Percentiles rank a stretch among this genome's conserved stretches.
Conservation (phyloP, 2,113 vertebrate genomes). For the Leptosomus discolor region DNA sequence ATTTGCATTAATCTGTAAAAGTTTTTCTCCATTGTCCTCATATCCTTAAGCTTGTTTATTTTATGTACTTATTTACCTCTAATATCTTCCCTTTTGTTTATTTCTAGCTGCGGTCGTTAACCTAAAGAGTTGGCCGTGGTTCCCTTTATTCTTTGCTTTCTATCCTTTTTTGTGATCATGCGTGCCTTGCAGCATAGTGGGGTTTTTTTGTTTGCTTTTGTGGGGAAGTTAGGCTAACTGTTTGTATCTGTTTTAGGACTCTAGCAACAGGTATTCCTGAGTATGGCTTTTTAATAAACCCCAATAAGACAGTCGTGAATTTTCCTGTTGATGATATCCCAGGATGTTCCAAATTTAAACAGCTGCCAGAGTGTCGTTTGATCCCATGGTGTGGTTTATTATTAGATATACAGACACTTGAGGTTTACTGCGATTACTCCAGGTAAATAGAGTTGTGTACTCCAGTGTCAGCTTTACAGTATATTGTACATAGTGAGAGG, state of each 20-base stretch:
- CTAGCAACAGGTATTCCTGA: constrained; percentile 82
- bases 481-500: not conserved
- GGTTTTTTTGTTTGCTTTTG: not conserved
- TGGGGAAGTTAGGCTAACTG: not conserved
- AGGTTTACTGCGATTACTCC: constrained; percentile 86
- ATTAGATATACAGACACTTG: constrained; percentile 81
- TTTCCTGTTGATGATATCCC: constrained; percentile 72
- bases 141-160: not conserved
- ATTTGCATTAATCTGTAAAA: not conserved
- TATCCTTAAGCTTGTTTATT: not conserved
- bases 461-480: not conserved
- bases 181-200: not conserved
- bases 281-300: constrained; percentile 87
- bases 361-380: constrained; percentile 75
- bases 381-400: constrained; percentile 93
- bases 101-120: not conserved
- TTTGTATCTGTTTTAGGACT: constrained; percentile 66
- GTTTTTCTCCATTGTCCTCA: not conserved
- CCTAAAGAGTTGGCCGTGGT: not conserved
- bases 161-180: not conserved
- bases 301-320: constrained; percentile 87
- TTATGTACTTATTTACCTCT: not conserved
- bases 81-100: not conserved
- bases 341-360: constrained; percentile 21
- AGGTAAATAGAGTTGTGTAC: constrained; percentile 69